Percentiles rank a stretch among this genome's conserved stretches.
Conservation (phyloP, 2,888 invertebrate species). For the Drosophila yooni region DNA sequence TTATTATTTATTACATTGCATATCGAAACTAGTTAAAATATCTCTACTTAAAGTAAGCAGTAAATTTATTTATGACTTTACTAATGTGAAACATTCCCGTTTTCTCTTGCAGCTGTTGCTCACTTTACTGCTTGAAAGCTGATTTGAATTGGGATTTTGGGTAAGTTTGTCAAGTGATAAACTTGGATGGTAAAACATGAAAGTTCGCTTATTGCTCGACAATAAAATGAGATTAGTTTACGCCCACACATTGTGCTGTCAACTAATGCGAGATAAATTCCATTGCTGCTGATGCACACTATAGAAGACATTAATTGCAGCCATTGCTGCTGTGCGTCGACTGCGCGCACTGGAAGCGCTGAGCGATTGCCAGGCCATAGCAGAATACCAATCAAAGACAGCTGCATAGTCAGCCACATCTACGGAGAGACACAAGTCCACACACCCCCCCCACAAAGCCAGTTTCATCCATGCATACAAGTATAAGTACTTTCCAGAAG, state of each 20-base stretch:
- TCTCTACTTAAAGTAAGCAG: too few relatives aligned
- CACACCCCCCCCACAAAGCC: background rate
- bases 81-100: background rate
- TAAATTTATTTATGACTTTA: background rate
- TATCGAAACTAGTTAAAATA: too few relatives aligned
- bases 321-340: constrained; percentile 16
- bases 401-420: constrained; percentile 15
- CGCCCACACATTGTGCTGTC: background rate
- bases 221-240: constrained; percentile 4
- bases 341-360: constrained; percentile 24
- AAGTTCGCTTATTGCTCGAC: background rate
- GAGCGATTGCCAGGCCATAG: constrained; percentile 40
- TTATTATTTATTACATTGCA: background rate
- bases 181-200: constrained; percentile 7
- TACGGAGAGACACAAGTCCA: background rate
- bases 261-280: constrained; percentile 19
- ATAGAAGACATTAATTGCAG: constrained; percentile 29
- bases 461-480: background rate
- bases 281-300: constrained; percentile 1
- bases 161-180: constrained; percentile 4
- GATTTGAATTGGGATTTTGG: background rate
- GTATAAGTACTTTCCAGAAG: background rate
- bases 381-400: constrained; percentile 44
- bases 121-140: background rate
- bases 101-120: background rate